Evolutionary conservation across 2,888 invertebrate genomes (phyloP).

Genomic region (Zonitis immaculata): DNA sequence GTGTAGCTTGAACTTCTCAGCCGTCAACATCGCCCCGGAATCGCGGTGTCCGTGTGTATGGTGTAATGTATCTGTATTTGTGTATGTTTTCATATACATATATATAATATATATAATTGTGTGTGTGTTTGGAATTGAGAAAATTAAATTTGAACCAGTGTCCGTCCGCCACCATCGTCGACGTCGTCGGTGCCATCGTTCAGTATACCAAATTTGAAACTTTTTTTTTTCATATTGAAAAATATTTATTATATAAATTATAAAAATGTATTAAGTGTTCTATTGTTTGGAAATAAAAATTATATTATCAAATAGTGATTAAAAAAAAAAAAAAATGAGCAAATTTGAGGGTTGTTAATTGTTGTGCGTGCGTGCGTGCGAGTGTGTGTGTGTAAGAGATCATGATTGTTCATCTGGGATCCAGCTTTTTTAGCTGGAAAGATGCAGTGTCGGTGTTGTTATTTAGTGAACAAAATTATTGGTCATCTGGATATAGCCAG

Average conservation of each 20-base stretch:
- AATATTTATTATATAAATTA: too few relatives aligned
- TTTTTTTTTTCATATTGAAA: too few relatives aligned
- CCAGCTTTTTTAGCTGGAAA: conserved; percentile 36
- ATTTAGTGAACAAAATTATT: conserved; percentile 32
- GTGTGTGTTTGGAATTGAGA: not conserved
- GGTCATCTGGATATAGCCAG: conserved; percentile 41
- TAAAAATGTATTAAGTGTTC: too few relatives aligned
- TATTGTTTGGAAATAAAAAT: too few relatives aligned
- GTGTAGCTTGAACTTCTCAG: conserved; percentile 45
- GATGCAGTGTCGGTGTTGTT: conserved; percentile 41
- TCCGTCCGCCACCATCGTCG: conserved; percentile 4
- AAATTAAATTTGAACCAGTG: not conserved
- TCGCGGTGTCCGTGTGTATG: conserved; percentile 11
- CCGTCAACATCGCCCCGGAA: conserved; percentile 38
- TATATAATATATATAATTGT: too few relatives aligned
- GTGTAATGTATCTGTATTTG: too few relatives aligned
- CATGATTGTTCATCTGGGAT: conserved; percentile 22
- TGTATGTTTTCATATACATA: too few relatives aligned
- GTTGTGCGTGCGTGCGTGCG: too few relatives aligned
- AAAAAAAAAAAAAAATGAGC: not conserved
- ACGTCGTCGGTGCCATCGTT: conserved; percentile 8
- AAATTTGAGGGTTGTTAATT: not conserved
- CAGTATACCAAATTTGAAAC: too few relatives aligned
- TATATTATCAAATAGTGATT: too few relatives aligned
- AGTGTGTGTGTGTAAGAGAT: too few relatives aligned